Base-by-base conservation (phyloP, 2,113 vertebrate species). In the Pantherophis guttatus region DNA sequence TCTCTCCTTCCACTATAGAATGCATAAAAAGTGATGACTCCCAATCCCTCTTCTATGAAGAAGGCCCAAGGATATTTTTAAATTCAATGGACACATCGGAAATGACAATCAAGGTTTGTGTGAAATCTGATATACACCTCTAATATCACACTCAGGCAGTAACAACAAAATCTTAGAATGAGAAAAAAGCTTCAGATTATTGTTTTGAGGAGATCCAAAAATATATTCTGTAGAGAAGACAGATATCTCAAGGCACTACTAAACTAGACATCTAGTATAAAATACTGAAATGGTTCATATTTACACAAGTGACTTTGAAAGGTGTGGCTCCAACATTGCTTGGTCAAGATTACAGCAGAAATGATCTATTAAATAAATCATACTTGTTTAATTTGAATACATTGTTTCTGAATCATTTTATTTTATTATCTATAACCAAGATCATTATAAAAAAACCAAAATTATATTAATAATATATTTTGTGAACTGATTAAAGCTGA, bases 381-480 rank as follows among this genome's bases (percentile, higher is more conserved):
- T 33, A 70, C 54, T 88, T 39, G 1, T 92, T 87, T 17, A n/a
- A 86, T 86, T 48, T 86, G 19, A 58, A 55, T 86, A n/a, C 15
- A n/a, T 39, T 11, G 3, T 59, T 26, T 50, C 24, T 9, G 0
- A 88, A 33, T 87, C 48, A 89, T 12, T 65, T 48, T 0, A 94
- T 26, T 91, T 90, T 54, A 55, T 92, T 91, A 55, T 21, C 44
- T n/a, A 13, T 75, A 90, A 9, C 0, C 65, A 19, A 3, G 11
- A 23, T 93, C 58, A 48, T 48, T 94, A 90, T 52, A 26, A 92
- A 92, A 88, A 92, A 52, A 48, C 44, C 19, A 92, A 88, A 54
- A 88, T 26, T 19, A 75, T 70, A 88, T 19, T 88, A 88, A 87
- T 75, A 88, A 88, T 85, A 39, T 19, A 81, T 85, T 13, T 29